Conservation (phyloP, 2,113 vertebrate species). For the Aramus guarauna region DNA sequence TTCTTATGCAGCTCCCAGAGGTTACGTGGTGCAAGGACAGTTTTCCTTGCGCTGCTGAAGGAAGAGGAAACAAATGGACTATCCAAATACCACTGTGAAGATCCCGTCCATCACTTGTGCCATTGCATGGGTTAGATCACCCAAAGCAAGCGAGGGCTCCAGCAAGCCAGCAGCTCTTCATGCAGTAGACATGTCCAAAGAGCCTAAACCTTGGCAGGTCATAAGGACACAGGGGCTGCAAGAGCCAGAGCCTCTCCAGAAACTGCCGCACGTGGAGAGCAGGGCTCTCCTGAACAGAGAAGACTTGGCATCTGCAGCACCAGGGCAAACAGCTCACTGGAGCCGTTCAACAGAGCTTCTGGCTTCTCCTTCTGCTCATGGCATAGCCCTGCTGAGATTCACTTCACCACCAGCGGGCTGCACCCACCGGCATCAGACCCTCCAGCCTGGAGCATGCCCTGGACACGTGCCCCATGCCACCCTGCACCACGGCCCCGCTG, state of each 20-base stretch:
- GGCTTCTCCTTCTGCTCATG: not conserved
- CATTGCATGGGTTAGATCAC: not conserved
- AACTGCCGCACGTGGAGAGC: not conserved
- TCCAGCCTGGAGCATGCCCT: not conserved
- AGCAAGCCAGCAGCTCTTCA: not conserved
- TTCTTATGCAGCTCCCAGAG: not conserved
- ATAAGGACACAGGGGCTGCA: not conserved
- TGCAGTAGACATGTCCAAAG: not conserved
- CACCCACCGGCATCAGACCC: not conserved
- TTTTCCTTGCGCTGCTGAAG: not conserved
- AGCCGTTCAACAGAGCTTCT: not conserved
- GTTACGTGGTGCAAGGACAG: not conserved
- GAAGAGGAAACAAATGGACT: not conserved
- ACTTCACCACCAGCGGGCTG: not conserved
- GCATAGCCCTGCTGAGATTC: not conserved
- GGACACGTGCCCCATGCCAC: fast-evolving
- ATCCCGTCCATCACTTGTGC: fast-evolving
- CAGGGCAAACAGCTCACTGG: not conserved
- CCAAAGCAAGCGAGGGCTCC: not conserved
- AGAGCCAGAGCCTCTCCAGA: not conserved
- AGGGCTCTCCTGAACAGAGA: not conserved
- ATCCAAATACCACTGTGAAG: fast-evolving
- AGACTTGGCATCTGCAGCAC: not conserved
- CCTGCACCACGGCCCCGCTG: fast-evolving
- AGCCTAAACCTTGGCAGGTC: not conserved